These are phyloP conservation scores for Ptilodon capucinus DNA, from an alignment of 2,888 invertebrate genomes.

Conservation along the genomic window DNA sequence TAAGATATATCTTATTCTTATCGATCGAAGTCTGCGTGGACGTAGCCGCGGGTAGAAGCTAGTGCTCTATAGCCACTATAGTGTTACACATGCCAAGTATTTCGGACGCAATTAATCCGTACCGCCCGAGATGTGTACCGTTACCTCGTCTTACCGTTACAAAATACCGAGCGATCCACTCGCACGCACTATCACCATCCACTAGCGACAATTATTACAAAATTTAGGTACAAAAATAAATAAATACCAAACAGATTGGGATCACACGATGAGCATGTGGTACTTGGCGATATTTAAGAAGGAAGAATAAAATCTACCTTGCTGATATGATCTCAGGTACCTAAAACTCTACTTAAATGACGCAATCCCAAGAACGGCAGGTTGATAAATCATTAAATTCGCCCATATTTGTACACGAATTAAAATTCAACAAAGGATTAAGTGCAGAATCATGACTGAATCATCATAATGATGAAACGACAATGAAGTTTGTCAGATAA, in stretches of 20 bases:
- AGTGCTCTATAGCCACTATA: no score
- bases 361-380: not conserved
- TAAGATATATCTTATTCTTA: no score
- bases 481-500: not conserved
- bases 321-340: not conserved
- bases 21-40: no score
- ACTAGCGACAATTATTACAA: no score
- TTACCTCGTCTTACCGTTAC: conserved; percentile 20
- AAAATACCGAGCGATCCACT: no score
- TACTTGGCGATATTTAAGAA: no score
- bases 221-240: no score
- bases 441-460: not conserved
- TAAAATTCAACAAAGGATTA: not conserved
- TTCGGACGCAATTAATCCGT: conserved; percentile 49
- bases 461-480: not conserved
- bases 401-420: not conserved
- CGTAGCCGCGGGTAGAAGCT: no score
- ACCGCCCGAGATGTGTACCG: conserved; percentile 34
- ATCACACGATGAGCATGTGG: no score
- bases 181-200: no score
- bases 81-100: conserved; percentile 12
- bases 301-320: no score
- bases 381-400: not conserved
- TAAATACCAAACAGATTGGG: no score
- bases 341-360: not conserved